Evolutionary conservation across 2,888 invertebrate genomes (phyloP).

Genomic region (Tineola bisselliella): DNA sequence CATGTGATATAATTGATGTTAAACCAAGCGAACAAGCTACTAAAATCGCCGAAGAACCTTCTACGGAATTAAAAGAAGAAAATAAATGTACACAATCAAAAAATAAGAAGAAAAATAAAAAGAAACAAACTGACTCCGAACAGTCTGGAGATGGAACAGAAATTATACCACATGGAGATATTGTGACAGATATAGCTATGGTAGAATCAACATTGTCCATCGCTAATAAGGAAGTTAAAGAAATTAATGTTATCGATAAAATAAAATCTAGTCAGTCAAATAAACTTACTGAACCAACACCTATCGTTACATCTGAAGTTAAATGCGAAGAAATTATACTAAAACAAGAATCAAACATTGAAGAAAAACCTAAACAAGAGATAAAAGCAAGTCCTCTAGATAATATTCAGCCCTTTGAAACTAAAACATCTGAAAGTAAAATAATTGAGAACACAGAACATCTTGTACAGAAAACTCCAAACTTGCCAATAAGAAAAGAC

Average conservation of each 20-base stretch:
- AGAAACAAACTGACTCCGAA: slow-evolving; percentile 38
- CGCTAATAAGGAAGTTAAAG: no score
- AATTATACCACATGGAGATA: background rate
- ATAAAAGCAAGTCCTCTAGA: no score
- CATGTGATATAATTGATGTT: background rate
- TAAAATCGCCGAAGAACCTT: background rate
- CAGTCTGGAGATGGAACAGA: slow-evolving; percentile 27
- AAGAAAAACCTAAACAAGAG: no score
- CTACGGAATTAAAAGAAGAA: slow-evolving; percentile 18
- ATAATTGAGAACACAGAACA: background rate
- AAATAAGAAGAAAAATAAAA: slow-evolving; percentile 25
- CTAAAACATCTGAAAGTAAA: background rate
- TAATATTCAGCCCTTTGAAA: background rate
- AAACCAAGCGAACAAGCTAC: background rate
- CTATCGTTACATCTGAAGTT: background rate
- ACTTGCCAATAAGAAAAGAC: slow-evolving; percentile 24
- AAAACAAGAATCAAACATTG: background rate
- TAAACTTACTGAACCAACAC: background rate
- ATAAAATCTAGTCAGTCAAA: no score
- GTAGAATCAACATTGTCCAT: no score
- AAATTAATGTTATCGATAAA: no score
- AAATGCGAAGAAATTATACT: background rate
- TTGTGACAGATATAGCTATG: no score
- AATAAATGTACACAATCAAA: slow-evolving; percentile 41
- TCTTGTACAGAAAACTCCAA: slow-evolving; percentile 9